These are phyloP conservation scores for Drosophila punjabiensis DNA, from an alignment of 1,140 invertebrate genomes.

Conservation along the genomic window DNA sequence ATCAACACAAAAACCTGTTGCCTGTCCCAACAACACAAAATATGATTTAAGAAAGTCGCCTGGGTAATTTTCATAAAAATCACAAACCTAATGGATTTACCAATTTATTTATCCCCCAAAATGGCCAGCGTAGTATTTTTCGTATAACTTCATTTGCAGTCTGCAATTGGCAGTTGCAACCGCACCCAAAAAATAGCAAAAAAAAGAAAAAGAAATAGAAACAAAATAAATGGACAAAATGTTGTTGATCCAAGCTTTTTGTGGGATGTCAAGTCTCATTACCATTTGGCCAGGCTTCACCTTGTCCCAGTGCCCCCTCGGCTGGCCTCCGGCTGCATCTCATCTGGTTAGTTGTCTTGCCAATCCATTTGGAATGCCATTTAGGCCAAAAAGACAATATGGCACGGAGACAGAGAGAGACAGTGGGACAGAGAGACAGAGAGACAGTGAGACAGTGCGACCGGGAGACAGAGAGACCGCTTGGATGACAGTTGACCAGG, in stretches of 20 bases:
- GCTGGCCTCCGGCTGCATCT: slow-evolving; percentile 9
- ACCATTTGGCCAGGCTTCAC: slow-evolving; percentile 32
- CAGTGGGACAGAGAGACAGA: neutral
- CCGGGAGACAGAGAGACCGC: slow-evolving; percentile 2
- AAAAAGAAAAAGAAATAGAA: neutral
- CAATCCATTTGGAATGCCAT: slow-evolving; percentile 64
- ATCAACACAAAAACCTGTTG: slow-evolving; percentile 18
- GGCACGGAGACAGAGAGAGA: slow-evolving; percentile 35
- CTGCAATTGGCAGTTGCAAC: slow-evolving; percentile 8
- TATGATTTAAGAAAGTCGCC: slow-evolving; percentile 22
- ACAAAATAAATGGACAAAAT: slow-evolving; percentile 6
- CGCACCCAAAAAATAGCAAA: neutral
- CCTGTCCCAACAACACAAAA: neutral
- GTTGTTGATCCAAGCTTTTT: slow-evolving; percentile 15
- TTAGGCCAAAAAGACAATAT: slow-evolving; percentile 75
- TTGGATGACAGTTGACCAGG: slow-evolving; percentile 69
- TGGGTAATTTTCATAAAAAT: slow-evolving; percentile 34
- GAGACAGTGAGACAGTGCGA: neutral
- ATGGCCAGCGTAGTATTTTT: slow-evolving; percentile 9
- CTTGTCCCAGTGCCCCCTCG: slow-evolving; percentile 34
- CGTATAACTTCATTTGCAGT: slow-evolving; percentile 30
- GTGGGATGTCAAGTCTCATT: slow-evolving; percentile 41
- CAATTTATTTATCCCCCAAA: slow-evolving; percentile 27
- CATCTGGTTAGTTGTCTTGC: slow-evolving; percentile 27
- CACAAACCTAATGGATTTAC: slow-evolving; percentile 23